Conservation (phyloP, 2,888 invertebrate genomes). For the Pammene fasciana region DNA sequence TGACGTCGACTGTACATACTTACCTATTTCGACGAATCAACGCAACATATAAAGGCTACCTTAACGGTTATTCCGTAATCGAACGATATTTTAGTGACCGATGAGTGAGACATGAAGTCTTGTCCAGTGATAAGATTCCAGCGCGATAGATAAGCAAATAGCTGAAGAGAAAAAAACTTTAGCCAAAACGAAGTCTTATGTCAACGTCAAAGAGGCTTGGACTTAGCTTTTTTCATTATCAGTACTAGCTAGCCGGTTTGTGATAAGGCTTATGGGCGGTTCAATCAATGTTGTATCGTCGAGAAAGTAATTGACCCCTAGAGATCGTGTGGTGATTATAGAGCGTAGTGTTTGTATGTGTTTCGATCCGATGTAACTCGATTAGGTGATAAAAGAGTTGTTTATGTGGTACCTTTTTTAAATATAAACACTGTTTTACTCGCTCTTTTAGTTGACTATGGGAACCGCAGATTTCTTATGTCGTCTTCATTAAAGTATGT, state of each 20-base stretch:
- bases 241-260: conserved; percentile 1
- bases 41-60: conserved; percentile 11
- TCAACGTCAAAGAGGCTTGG: neutral
- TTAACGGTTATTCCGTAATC: conserved; percentile 38
- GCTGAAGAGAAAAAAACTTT: neutral
- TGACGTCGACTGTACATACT: too few species aligned
- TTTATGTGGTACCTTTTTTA: neutral
- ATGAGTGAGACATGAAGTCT: conserved; percentile 39
- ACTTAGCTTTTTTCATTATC: neutral
- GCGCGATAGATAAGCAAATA: conserved; percentile 31
- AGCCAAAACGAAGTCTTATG: neutral
- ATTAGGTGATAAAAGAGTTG: conserved; percentile 6
- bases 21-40: neutral
- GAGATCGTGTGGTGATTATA: conserved; percentile 25
- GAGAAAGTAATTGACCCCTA: conserved; percentile 35
- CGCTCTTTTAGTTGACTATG: too few species aligned
- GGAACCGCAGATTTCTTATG: too few species aligned
- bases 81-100: conserved; percentile 39
- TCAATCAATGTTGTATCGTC: conserved; percentile 41
- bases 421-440: neutral
- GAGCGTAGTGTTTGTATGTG: neutral
- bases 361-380: conserved; percentile 6
- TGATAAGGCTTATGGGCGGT: conserved; percentile 38
- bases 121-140: conserved; percentile 34
- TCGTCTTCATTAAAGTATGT: too few species aligned